Base-by-base conservation (phyloP, 92 coral and sea anemone genomes). In the Epizoanthus scotinus region DNA sequence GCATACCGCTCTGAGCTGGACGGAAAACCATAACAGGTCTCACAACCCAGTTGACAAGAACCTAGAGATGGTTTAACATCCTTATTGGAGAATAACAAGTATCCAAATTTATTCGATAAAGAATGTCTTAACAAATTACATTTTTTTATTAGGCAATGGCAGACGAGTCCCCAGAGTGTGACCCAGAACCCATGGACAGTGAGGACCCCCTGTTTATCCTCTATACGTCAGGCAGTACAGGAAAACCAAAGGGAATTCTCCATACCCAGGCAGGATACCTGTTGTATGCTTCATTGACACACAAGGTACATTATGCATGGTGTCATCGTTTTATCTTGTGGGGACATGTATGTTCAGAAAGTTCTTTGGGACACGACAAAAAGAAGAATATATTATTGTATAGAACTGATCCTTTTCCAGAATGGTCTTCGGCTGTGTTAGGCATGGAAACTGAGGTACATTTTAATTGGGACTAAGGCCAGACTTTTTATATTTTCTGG, bases 201-300 rank as follows among this genome's bases (percentile, higher is more conserved):
- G 99, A 96, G 77, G 99, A 96, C 59, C 86, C 90, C 18, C 58
- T 96, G 84, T 96, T 96, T 60, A 73, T 96, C 27, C 78, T 96
- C 22, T 96, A 96, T 89, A 96, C 99, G 0, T 96, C 99, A 36
- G 99, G 99, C 3, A 96, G 99, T 85, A 95, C 99, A 40, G 99
- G 99, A 22, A 90, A 91, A 82, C 97, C 99, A 56, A 95, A 95
- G 88, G 99, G 99, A 26, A 91, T 95, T 60, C 89, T 93, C 71
- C 99, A 95, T 69, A 89, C 99, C 20, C 99, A 95, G 86, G 99
- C 99, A 5, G 99, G 99, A 18, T 95, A 93, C 75, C 87, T 95
- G 70, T 91, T 95, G 5, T 95, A 95, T 82, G 87, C 98, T 44
- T 91, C 94, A 49, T 89, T 93, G 36, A 94, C 98, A 18, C 94